Evolutionary conservation across 2,113 vertebrate genomes (phyloP).

Genomic region (Cephalophus harveyi): DNA sequence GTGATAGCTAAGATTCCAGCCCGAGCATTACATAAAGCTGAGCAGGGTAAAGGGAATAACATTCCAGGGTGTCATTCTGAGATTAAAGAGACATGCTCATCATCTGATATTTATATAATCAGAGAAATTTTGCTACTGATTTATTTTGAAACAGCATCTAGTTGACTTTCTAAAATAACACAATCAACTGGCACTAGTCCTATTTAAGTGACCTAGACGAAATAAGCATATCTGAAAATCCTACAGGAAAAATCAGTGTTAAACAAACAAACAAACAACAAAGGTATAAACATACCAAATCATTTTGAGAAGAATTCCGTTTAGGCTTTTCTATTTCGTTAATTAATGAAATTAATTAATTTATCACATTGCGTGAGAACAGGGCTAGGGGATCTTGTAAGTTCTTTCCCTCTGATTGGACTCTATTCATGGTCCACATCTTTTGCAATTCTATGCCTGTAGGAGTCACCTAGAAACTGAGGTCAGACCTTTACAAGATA

Average conservation of each 20-base stretch:
- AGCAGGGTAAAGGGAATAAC: neutral
- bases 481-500: neutral
- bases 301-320: neutral
- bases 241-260: neutral
- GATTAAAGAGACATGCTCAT: constrained; percentile 3
- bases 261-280: neutral
- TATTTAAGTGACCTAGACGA: neutral
- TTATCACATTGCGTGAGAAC: neutral
- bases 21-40: neutral
- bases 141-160: constrained; percentile 43
- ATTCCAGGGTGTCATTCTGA: neutral
- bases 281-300: neutral
- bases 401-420: neutral
- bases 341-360: neutral
- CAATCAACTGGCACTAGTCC: neutral
- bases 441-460: neutral
- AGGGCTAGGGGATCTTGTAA: neutral
- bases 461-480: neutral
- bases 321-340: neutral
- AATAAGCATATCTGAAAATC: neutral
- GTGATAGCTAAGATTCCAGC: neutral
- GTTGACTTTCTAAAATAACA: constrained; percentile 56
- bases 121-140: constrained; percentile 21
- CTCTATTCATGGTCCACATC: neutral
- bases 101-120: constrained; percentile 35